Percentiles rank a stretch among this genome's conserved stretches.
These are phyloP conservation scores for Kryptolebias marmoratus DNA, from an alignment of 2,113 vertebrate genomes.

Conservation along the genomic window DNA sequence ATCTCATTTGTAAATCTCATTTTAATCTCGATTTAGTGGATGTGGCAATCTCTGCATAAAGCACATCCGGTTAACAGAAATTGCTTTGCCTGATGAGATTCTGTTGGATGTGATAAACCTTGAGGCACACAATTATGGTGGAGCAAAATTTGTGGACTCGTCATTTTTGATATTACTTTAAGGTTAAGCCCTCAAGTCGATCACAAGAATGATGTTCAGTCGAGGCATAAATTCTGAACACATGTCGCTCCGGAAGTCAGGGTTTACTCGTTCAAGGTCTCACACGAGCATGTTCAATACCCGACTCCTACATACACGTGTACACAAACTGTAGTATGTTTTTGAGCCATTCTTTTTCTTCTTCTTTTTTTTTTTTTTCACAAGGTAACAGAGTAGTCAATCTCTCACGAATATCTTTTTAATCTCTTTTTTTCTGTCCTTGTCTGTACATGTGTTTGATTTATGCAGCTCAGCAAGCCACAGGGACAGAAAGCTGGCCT, in stretches of 20 bases:
- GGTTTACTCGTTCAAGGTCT: slow-evolving; percentile 67
- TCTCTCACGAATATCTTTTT: slow-evolving; percentile 75
- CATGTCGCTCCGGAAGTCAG: slow-evolving; percentile 20
- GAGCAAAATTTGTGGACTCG: slow-evolving; percentile 54
- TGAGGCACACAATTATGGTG: slow-evolving; percentile 46
- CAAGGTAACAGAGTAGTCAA: slow-evolving; percentile 75
- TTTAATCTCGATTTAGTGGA: slow-evolving; percentile 68
- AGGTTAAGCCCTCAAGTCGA: slow-evolving; percentile 57
- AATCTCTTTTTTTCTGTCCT: slow-evolving; percentile 76
- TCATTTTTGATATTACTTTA: slow-evolving; percentile 59
- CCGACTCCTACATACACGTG: slow-evolving; percentile 12
- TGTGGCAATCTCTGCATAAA: slow-evolving; percentile 66
- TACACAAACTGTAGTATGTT: slow-evolving; percentile 20
- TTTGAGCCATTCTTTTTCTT: slow-evolving; percentile 15
- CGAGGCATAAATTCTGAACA: slow-evolving; percentile 43
- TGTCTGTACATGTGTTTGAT: slow-evolving; percentile 67
- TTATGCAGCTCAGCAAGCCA: slow-evolving; percentile 67
- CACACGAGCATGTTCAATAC: slow-evolving; percentile 10
- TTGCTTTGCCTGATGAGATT: slow-evolving; percentile 64
- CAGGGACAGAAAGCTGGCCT: slow-evolving; percentile 46
- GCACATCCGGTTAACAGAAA: slow-evolving; percentile 53
- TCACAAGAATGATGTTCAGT: slow-evolving; percentile 54
- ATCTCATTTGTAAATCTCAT: slow-evolving; percentile 69
- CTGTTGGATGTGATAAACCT: slow-evolving; percentile 62
- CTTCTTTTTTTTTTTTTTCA: slow-evolving; percentile 55